Base-by-base conservation (phyloP, 2,113 vertebrate species). In the Puntigrus tetrazona region DNA sequence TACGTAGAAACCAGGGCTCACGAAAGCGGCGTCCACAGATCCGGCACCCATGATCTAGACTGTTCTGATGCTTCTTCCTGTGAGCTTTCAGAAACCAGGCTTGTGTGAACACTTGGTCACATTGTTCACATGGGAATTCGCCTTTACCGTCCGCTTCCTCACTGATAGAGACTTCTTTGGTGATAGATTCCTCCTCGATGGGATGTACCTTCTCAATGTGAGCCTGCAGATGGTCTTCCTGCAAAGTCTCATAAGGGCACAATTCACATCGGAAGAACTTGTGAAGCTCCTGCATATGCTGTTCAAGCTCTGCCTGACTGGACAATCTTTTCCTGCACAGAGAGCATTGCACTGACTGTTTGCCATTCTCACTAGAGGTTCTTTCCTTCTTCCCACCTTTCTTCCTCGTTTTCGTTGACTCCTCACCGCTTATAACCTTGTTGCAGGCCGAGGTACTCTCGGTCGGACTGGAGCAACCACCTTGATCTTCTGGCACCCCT, bases 1-100 rank as follows among this genome's bases (percentile, higher is more conserved):
- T 99, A 90, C 98, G 98, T 50, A 99, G 95, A 89, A 98, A 99
- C 98, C 98, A 99, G 1, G 96, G 95, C 89, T 99, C 97, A 80
- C 98, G 98, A 92, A 99, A 99, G 38, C 97, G 95, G 1, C 97
- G 95, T 36, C 97, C 98, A 7, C 98, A 99, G 84, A 99, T 96
- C 85, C 97, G 96, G 88, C 98, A 99, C 13, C 97, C 96, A 0
- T 99, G 96, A 90, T 99, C 97, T 85, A 97, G 96, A 25, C 95
- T 93, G 57, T 95, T 94, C 16, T 96, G 91, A 88, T 99, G 98
- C 86, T 96, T 96, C 91, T 97, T 98, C 96, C 98, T 97, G 92
- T 99, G 98, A 20, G 97, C 93, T 91, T 99, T 99, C 38, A 99
- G 94, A 87, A 97, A 97, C 91, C 96, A 96, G 67, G 96, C 95